Evolutionary conservation across 2,888 invertebrate species (phyloP).

Genomic region (Ecliptopera silaceata): DNA sequence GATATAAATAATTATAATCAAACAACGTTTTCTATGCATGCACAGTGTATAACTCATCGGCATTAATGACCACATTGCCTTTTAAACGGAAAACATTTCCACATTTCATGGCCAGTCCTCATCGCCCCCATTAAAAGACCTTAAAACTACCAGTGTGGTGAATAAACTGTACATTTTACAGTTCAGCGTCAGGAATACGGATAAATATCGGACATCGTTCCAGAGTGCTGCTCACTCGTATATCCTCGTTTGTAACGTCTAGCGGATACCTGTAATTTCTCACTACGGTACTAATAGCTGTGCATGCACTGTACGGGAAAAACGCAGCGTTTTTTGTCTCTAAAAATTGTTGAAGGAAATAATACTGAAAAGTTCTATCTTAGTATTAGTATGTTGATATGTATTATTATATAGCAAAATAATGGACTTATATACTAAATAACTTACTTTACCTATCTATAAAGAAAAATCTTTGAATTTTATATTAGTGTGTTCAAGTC

Average conservation of each 20-base stretch:
- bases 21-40: no score
- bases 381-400: no score
- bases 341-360: no score
- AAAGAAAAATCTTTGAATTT: no score
- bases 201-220: conserved; percentile 30
- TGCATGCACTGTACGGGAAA: background rate
- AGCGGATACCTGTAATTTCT: conserved; percentile 34
- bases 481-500: no score
- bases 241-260: conserved; percentile 35
- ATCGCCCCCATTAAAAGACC: conserved; percentile 1
- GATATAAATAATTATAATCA: no score
- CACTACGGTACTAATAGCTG: conserved; percentile 27
- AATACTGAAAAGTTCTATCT: no score
- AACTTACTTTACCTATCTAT: no score
- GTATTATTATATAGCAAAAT: no score
- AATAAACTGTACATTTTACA: conserved; percentile 26
- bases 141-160: conserved; percentile 2
- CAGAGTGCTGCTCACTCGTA: conserved; percentile 32
- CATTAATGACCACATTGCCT: background rate
- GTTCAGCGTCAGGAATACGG: conserved; percentile 21
- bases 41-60: background rate
- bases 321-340: conserved; percentile 11
- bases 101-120: background rate
- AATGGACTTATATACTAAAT: no score
- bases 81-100: background rate